Base-by-base conservation (phyloP, 1,140 invertebrate genomes). In the Rhagoletis zephyria region DNA sequence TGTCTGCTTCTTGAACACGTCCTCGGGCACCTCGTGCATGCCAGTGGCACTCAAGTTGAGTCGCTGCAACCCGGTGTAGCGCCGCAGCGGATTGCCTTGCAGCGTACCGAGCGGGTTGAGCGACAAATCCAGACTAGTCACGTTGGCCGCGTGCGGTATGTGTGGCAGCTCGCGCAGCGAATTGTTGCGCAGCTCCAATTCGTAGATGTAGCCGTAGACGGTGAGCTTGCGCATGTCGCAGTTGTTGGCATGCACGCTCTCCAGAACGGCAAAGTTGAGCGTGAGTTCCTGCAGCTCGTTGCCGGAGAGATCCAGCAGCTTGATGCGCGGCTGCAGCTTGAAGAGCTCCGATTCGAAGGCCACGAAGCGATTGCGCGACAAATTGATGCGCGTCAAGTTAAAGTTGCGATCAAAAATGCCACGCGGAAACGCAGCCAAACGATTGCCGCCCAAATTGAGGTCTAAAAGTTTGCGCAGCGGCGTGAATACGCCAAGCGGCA, bases 151-250 rank as follows among this genome's bases (percentile, higher is more conserved):
- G 87, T 89, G 89, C 6, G 91, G 89, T 59, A 92, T 89, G 65
- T 91, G 91, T 4, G 91, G 91, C 86, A 92, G 60, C 51, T 92
- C 91, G 6, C 89, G 67, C n/a, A 92, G 63, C 1, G 91, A 92
- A 87, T 92, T 92, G n/a, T 92, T 92, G 3, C 90, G 91, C 88
- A 92, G 88, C 56, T 92, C 91, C 42, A 92, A 67, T 16, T 92
- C 91, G 14, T 85, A 63, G 9, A 92, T 86, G 14, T 89, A 86
- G 1, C 90, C 91, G 16, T 90, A 90, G 0, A 92, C 88, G 0
- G 91, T 91, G 12, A 92, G 40, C 2, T 90, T 89, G 2, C 91
- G 86, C 88, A 92, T 65, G 86, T 92, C 91, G 85, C 91, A 92
- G 61, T 90, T 88, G 56, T 92, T 91, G 3, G 87, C 89, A 5